These are phyloP conservation scores for Plebejus argus DNA, from an alignment of 2,888 invertebrate genomes.

Conservation along the genomic window DNA sequence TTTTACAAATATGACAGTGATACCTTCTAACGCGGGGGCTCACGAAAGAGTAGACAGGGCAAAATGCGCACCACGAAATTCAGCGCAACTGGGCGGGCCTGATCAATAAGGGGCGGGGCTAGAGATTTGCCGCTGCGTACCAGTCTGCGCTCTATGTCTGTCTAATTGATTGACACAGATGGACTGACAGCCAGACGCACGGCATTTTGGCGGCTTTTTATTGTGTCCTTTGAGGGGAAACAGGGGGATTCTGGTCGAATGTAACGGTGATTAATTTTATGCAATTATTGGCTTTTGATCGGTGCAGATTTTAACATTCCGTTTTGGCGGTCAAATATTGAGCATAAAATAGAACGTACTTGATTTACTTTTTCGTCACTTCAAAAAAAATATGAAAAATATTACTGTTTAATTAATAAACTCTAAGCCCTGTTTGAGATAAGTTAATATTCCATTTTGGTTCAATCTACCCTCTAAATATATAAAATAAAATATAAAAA, in stretches of 20 bases:
- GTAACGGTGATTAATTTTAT: conserved; percentile 53
- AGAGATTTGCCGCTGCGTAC: conserved; percentile 65
- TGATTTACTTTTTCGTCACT: neutral
- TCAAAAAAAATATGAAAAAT: too few species aligned
- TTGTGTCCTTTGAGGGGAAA: conserved; percentile 56
- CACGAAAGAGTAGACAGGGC: conserved; percentile 48
- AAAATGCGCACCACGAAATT: conserved; percentile 52
- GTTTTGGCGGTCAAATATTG: conserved; percentile 15
- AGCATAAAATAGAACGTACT: neutral
- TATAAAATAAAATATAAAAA: too few species aligned
- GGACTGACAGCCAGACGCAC: conserved; percentile 69
- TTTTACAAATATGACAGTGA: conserved; percentile 34
- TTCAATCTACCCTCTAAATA: too few species aligned
- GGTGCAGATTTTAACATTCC: conserved; percentile 38
- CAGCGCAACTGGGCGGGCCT: conserved; percentile 66
- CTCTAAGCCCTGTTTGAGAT: neutral
- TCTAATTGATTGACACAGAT: conserved; percentile 77
- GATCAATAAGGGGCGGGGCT: conserved; percentile 70
- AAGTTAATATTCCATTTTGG: neutral
- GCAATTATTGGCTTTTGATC: conserved; percentile 45
- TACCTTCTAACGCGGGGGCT: conserved; percentile 44
- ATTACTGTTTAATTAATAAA: neutral
- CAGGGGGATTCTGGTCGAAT: conserved; percentile 43
- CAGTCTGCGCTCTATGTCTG: conserved; percentile 58
- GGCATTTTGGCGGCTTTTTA: conserved; percentile 64